phyloP scores from a whole-genome alignment of 1,140 invertebrate genomes.

The Diabrotica virgifera region DNA sequence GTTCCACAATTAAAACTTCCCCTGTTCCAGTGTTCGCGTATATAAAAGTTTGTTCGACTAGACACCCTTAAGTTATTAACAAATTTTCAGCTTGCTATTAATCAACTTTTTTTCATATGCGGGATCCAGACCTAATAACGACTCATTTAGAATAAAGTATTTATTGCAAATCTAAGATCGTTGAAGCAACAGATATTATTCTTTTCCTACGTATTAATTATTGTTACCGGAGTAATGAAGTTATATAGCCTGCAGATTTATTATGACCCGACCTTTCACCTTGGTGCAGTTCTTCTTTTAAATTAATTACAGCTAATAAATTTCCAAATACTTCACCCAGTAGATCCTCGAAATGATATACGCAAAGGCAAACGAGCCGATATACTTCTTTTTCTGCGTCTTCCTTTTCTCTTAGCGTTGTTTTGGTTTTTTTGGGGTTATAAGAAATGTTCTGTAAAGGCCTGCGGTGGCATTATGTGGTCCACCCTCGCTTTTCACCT shows the following conservation, averaged over 20 bases:
- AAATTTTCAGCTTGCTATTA: too few relatives aligned
- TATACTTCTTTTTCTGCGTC: not conserved
- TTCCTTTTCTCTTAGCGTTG: conserved; percentile 5
- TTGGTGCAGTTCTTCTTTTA: conserved; percentile 12
- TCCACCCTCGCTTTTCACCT: conserved; percentile 35
- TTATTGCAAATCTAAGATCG: too few relatives aligned
- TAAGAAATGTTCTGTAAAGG: conserved; percentile 9
- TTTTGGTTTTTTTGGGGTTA: conserved; percentile 16
- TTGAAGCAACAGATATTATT: not conserved
- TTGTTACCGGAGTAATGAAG: not conserved
- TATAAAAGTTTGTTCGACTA: too few relatives aligned
- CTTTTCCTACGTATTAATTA: not conserved
- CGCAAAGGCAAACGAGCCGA: conserved; percentile 5
- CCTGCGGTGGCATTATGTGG: conserved; percentile 19
- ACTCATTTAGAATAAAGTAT: too few relatives aligned
- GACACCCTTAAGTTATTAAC: too few relatives aligned
- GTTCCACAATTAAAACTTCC: too few relatives aligned
- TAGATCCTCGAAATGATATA: conserved; percentile 17
- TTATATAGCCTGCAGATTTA: conserved; percentile 13
- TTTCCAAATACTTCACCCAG: conserved; percentile 21
- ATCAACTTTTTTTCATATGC: too few relatives aligned
- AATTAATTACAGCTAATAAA: conserved; percentile 24
- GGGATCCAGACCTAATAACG: too few relatives aligned
- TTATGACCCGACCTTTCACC: conserved; percentile 14
- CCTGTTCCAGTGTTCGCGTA: too few relatives aligned